Conservation (phyloP, 2,797 vertebrate species). For the Arremon aurantiirostris region DNA sequence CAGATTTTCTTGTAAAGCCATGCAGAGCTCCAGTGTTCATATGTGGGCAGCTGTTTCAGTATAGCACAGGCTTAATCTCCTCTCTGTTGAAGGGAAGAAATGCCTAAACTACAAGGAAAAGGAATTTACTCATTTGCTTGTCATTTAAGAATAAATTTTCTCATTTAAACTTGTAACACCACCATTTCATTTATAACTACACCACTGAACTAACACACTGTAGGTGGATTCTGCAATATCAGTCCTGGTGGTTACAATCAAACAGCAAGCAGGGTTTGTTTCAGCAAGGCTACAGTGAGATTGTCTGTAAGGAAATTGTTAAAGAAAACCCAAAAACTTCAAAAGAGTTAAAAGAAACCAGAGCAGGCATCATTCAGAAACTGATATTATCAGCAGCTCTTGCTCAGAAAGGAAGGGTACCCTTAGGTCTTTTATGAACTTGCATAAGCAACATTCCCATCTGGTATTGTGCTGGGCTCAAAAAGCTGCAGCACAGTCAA, state of each 20-base stretch:
- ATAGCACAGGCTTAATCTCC: fast-evolving
- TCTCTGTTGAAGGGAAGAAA: background rate
- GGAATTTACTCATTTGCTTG: background rate
- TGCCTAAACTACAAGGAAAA: background rate
- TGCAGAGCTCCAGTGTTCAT: background rate
- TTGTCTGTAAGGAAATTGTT: background rate
- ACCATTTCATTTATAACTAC: background rate
- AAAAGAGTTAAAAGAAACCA: background rate
- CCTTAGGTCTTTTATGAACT: background rate
- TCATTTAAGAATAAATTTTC: background rate
- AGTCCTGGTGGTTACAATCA: background rate
- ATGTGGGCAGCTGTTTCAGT: background rate
- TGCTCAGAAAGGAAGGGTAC: background rate
- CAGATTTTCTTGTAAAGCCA: background rate
- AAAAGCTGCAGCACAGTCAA: background rate
- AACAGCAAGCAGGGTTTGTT: background rate
- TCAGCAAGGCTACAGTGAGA: background rate
- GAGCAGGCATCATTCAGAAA: background rate
- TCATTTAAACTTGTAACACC: background rate
- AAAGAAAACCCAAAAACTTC: background rate
- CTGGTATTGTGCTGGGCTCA: background rate
- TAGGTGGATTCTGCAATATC: background rate
- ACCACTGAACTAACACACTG: background rate
- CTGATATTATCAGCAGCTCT: conserved; percentile 28
- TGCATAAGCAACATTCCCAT: background rate